Base-by-base conservation (phyloP, 2,113 vertebrate genomes). In the Promerops cafer region DNA sequence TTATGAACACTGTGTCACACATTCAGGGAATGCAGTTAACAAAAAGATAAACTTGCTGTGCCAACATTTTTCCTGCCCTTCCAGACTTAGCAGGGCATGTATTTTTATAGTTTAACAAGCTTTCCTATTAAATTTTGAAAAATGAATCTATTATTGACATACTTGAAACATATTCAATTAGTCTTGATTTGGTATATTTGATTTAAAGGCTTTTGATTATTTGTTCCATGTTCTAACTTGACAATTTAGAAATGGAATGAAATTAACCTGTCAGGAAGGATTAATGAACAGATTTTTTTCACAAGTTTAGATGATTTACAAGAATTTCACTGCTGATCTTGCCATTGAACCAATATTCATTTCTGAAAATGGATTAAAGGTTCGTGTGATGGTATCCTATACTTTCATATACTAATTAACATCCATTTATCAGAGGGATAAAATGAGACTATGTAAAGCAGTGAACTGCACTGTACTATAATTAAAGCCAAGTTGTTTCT, bases 181-280 rank as follows among this genome's bases (percentile, higher is more conserved):
- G 93, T 94, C 90, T 96, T 91, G 92, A 97, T 97, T 97, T 96
- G 80, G 78, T 97, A 60, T 96, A 94, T 97, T 96, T 96, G 97
- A 97, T 97, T 97, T 97, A 97, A 96, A 96, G 90, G 92, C 68
- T 96, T 96, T 96, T 97, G 95, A 97, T 97, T 97, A 96, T 97
- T 97, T 97, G 95, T 87, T 94, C 92, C 93, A 57, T 95, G 96
- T 97, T 96, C 89, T 93, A 96, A 97, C 93, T 85, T 97, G 97
- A 97, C 96, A 97, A 77, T 91, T 96, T 96, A 96, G 95, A 96
- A 96, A 97, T 90, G 61, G 93, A 95, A 93, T 93, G 88, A 97
- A 97, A 97, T 97, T 96, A 97, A 97, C 79, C 88, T 97, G 97
- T 96, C 97, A 97, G 53, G 54, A 95, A 94, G 93, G 95, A 97